These are phyloP conservation scores for Oncorhynchus kisutch DNA, from an alignment of 2,113 vertebrate genomes.

Conservation along the genomic window DNA sequence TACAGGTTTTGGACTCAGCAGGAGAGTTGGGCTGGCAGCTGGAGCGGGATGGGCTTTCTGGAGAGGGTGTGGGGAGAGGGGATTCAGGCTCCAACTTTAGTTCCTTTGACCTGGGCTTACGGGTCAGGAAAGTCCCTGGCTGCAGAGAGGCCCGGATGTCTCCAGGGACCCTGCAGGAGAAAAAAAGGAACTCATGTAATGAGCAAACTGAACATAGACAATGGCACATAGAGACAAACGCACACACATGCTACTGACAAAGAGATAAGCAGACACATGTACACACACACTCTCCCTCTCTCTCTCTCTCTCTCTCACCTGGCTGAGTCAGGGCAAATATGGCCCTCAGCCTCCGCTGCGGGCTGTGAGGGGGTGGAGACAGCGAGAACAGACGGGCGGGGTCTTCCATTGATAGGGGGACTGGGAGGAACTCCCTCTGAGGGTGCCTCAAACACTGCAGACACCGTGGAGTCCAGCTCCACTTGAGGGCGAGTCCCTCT, in stretches of 20 bases:
- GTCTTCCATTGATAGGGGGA: constrained; percentile 20
- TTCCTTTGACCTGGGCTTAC: constrained; percentile 49
- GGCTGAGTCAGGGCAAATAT: constrained; percentile 22
- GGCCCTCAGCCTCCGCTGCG: constrained; percentile 34
- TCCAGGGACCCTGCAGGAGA: constrained; percentile 61
- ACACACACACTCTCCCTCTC: background rate
- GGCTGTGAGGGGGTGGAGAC: constrained; percentile 30
- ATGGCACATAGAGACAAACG: background rate
- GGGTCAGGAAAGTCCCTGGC: constrained; percentile 59
- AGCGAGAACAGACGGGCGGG: constrained; percentile 29
- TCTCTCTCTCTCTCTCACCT: constrained; percentile 48
- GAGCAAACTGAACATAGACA: background rate
- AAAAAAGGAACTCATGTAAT: constrained; percentile 52
- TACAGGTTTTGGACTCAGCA: constrained; percentile 75
- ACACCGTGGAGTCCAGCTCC: constrained; percentile 70
- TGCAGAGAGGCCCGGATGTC: constrained; percentile 46
- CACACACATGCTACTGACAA: background rate
- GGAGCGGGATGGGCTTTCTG: constrained; percentile 71
- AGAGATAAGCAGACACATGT: background rate
- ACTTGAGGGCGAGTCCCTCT: constrained; percentile 44
- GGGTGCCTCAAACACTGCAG: constrained; percentile 47
- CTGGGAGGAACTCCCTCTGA: constrained; percentile 46
- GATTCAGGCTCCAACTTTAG: constrained; percentile 62
- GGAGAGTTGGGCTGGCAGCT: constrained; percentile 82
- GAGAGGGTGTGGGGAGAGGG: constrained; percentile 49